Conservation (phyloP, 2,797 vertebrate species). For the Cebuella pygmaea region DNA sequence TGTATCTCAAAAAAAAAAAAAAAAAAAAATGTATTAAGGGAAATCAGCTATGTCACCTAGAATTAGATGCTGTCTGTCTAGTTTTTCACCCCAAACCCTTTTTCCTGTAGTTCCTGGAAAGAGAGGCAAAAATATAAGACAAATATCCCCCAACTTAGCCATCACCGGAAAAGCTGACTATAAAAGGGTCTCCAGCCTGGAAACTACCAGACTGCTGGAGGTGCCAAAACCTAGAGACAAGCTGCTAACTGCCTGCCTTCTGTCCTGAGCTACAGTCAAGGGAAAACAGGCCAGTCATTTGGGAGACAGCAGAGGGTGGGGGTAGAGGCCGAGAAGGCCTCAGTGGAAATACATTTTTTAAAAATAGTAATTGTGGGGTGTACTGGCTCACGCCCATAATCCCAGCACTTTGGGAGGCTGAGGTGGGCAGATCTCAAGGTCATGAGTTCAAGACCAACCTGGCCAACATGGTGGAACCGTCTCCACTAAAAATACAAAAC, state of each 20-base stretch:
- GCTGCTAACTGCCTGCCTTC: not conserved
- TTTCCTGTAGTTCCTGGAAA: not conserved
- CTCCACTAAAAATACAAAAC: too few species aligned
- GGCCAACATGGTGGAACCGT: too few species aligned
- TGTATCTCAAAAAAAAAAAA: too few species aligned
- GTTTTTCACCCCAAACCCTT: not conserved
- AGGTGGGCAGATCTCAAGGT: too few species aligned
- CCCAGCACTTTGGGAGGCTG: too few species aligned
- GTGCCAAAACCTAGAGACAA: not conserved
- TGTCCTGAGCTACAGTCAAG: rapidly evolving
- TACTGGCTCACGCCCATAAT: too few species aligned
- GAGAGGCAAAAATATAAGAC: not conserved
- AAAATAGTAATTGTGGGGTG: not conserved
- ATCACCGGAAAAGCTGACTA: not conserved
- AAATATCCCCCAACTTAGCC: not conserved
- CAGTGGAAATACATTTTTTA: not conserved
- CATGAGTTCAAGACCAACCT: too few species aligned
- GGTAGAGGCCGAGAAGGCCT: not conserved
- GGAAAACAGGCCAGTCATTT: not conserved
- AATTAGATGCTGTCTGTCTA: not conserved
- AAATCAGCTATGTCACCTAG: not conserved
- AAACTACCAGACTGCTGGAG: not conserved
- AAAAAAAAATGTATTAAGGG: not conserved
- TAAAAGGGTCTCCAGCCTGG: rapidly evolving
- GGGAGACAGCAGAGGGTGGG: rapidly evolving